Evolutionary conservation across 2,113 vertebrate genomes (phyloP), one percentile per base, ranked within the genome.

Genomic region (Pedionomus torquatus): DNA sequence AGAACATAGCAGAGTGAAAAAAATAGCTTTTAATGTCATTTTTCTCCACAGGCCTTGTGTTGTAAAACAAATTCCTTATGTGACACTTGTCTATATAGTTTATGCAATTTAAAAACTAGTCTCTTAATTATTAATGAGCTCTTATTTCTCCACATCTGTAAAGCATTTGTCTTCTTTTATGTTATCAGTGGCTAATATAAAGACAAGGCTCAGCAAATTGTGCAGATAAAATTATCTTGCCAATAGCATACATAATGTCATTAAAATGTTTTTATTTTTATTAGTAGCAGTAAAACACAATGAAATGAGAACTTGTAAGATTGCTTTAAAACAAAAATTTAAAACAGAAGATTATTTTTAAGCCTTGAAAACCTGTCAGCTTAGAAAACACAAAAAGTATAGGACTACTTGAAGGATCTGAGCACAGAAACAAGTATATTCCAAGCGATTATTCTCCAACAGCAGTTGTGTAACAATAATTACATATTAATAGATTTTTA

Each of bases 81-180:
- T 83, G 43, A 49, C 49, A 75, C 12, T 97, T 70, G 69, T n/a
- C n/a, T 54, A 9, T 81, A 86, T 55, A 83, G 37, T 79, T 76
- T 79, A 94, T 64, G 44, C 20, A 93, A 82, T 92, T 94, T 82
- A 69, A 33, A 94, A 95, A 61, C 19, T 54, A 66, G 35, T 60
- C 52, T 24, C 48, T 94, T 87, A 89, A 92, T 89, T 95, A 51
- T 91, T 93, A 95, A 96, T 58, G 63, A 82, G 46, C 30, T 72
- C 26, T 95, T 93, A 48, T 58, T 63, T 18, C 30, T 10, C 35
- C 28, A 58, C 49, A 72, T 93, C 37, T 75, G 80, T 57, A 63
- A 90, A 83, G 79, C 30, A 87, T 66, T 64, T 93, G 25, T 69
- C 17, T 25, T 10, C 31, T 83, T 91, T 92, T 57, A 65, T 88